Base-by-base conservation (phyloP, 2,888 invertebrate genomes). In the Hermodice carunculata region DNA sequence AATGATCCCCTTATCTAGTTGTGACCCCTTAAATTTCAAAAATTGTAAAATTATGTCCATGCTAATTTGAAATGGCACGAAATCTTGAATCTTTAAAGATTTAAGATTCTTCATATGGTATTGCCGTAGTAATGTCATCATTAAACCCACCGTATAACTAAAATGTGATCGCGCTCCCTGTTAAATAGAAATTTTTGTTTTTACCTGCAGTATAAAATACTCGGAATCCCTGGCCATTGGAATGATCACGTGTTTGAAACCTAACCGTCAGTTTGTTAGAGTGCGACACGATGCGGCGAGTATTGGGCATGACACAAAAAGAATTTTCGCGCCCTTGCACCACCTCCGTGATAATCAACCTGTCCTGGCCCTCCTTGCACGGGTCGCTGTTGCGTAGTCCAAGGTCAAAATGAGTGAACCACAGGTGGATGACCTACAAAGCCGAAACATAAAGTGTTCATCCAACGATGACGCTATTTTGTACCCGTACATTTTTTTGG, bases 221-320 rank as follows among this genome's bases (percentile, higher is more conserved):
- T 37, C 80, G 69, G 66, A 83, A 83, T 22, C 83, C 83, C 32
- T 76, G 78, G 3, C 80, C 81, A 59, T 82, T 81, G 5, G 73
- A 64, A 26, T 78, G 71, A 17, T 68, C 69, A 61, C 82, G 79
- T 19, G 79, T 78, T 28, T 69, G 37, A 61, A 83, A 81, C 11
- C 69, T 71, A 8, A 83, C 58, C 26, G 66, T 69, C 1, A 80
- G 76, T 19, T 65, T 61, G 62, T 82, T 78, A 17, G 76, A 75
- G 32, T 73, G 67, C 51, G 80, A 78, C 24, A 73, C 62, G 57
- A 76, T 77, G 42, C 75, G 74, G n/a, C 76, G 77, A 32, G 78
- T 75, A 54, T 74, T 74, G 24, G 78, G 75, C 29, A 67, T 67
- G 1, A 78, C 69, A 64, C 83, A 82, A 51, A 69, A 74, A 4